Evolutionary conservation across 1,140 invertebrate species (phyloP), one percentile per base, ranked within the genome.

Genomic region (Calephelis virginiensis): DNA sequence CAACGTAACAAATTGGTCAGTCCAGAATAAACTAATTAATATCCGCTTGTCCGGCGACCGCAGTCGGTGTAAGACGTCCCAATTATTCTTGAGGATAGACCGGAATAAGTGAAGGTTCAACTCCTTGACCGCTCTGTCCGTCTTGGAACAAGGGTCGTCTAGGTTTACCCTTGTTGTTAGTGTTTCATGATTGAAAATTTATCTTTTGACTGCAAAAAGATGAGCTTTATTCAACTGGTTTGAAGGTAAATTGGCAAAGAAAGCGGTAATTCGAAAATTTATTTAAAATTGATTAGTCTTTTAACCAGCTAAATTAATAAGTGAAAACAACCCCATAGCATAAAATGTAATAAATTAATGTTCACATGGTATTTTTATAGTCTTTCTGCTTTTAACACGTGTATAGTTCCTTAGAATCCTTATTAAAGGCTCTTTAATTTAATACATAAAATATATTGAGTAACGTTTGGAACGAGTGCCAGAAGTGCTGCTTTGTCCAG

Each of bases 1-100:
- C 56, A 56, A 43, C 17, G 64, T 65, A 64, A 63, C 67, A 70
- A 74, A 77, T 77, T 70, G 64, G 78, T 76, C 78, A 73, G 71
- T 69, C 62, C 73, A 74, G 68, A 73, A 64, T 72, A 72, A 76
- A 78, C 78, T 70, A 80, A 78, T 80, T 81, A 78, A 81, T 81
- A 78, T 71, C 67, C 62, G 70, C 66, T 71, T 66, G 63, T 60
- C 64, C 50, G 64, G 37, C 62, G 48, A 72, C 76, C 74, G 71
- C 76, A 71, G 69, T 63, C 68, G 64, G 68, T 67, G 63, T 69
- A 75, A 74, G 74, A 76, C 67, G 75, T 40, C 62, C 70, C 71
- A 70, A 73, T 75, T 78, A 74, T 78, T 80, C 77, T 77, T 74
- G 68, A 74, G 67, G 67, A 74, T 70, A 66, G 71, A 60, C 64